Evolutionary conservation across 2,888 invertebrate genomes (phyloP).

Genomic region (Thysanoteuthis rhombus): DNA sequence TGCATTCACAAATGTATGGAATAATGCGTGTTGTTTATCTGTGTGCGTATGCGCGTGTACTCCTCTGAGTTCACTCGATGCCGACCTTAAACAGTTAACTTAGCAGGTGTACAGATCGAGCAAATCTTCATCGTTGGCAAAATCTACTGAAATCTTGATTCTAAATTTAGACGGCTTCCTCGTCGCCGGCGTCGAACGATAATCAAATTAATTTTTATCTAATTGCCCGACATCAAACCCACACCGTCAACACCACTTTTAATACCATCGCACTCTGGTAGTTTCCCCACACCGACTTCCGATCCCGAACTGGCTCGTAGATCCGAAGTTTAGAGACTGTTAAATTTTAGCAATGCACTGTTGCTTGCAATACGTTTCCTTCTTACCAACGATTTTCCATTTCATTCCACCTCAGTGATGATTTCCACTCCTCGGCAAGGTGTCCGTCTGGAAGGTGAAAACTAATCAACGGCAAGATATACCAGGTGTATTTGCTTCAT

Average conservation of each 20-base stretch:
- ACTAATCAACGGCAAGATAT: background rate
- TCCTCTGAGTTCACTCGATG: background rate
- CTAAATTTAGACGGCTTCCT: background rate
- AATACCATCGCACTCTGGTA: background rate
- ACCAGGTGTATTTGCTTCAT: background rate
- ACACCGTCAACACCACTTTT: background rate
- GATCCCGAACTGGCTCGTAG: background rate
- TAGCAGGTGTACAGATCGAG: background rate
- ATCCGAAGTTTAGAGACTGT: background rate
- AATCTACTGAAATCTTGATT: background rate
- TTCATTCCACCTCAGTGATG: background rate
- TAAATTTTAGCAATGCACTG: background rate
- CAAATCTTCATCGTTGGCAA: background rate
- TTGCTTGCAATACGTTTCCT: background rate
- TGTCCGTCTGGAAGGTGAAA: background rate
- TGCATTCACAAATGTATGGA: no score
- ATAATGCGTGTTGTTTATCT: no score
- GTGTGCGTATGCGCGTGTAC: background rate
- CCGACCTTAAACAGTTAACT: background rate
- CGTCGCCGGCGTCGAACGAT: background rate
- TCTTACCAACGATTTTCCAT: background rate
- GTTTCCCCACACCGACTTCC: background rate
- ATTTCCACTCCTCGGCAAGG: background rate
- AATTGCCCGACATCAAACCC: background rate
- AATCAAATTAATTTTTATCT: constrained; percentile 12